These are phyloP conservation scores for Enteromius paludinosus DNA, from an alignment of 2,797 vertebrate species.

Conservation along the genomic window DNA sequence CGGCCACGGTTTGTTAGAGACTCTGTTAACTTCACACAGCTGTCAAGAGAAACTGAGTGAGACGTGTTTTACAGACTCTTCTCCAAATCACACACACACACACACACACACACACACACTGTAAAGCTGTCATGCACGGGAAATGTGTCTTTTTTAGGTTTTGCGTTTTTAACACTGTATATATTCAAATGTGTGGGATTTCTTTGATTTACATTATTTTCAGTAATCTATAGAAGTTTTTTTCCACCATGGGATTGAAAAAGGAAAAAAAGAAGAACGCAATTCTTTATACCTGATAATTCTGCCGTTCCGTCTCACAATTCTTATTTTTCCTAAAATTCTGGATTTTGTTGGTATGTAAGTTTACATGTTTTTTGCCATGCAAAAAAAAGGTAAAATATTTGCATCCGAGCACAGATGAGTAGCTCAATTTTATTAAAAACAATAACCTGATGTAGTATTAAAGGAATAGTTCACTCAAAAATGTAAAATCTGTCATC, in stretches of 20 bases:
- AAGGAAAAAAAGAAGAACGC: neutral
- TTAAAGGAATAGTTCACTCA: neutral
- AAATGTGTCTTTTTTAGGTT: neutral
- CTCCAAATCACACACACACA: neutral
- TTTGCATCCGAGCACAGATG: neutral
- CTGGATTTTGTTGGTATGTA: too few species aligned
- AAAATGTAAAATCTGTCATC: too few species aligned
- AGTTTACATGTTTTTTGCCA: too few species aligned
- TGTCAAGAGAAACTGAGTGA: neutral
- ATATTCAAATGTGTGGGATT: neutral
- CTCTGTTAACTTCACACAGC: slow-evolving; percentile 17
- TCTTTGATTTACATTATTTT: neutral
- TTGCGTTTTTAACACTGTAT: neutral
- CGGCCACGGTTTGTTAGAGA: slow-evolving; percentile 52
- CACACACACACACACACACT: neutral
- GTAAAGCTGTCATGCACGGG: neutral
- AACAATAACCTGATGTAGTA: neutral
- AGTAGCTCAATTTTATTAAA: neutral
- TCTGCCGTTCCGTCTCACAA: too few species aligned
- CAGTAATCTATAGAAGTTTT: neutral
- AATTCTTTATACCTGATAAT: too few species aligned
- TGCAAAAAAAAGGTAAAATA: too few species aligned
- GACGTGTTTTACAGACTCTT: neutral
- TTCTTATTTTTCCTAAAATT: too few species aligned
- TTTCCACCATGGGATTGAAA: neutral